Base-by-base conservation (phyloP, 2,888 invertebrate species). In the Venusia cambrica region DNA sequence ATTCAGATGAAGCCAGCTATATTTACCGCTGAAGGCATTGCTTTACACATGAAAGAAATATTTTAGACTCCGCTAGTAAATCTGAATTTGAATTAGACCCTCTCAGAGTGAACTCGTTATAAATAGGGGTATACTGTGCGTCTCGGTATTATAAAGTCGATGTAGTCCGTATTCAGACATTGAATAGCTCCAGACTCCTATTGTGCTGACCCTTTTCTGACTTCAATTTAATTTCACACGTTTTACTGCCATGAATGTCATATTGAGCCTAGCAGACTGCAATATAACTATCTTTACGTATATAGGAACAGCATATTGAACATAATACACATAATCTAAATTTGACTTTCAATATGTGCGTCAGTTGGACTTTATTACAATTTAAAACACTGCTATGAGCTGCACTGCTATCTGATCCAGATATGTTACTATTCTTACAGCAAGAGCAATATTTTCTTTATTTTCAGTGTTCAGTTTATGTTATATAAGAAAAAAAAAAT, bases 161-260 rank as follows among this genome's bases (percentile, higher is more conserved):
- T 65, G 69, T 69, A 70, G 65, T 59, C 56, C 53, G 60, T 57
- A 73, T 73, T 72, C 75, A 73, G 55, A 51, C 54, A 57, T 57
- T 57, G 59, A 60, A 53, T 52, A 51, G 59, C 59, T 57, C 62
- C 57, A 59, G 64, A 56, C 52, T 49, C 49, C 65, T 50, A 74
- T 81, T 79, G 78, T 78, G 62, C 48, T 55, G 50, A 59, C 61
- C 69, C 73, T 74, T 72, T 73, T 67, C 64, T 53, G 62, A 64
- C 62, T 73, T 73, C 67, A 72, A 78, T 77, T 71, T 71, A 71
- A 73, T 76, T 72, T 73, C 63, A 72, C 62, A 58, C 68, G 59
- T 69, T 70, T 71, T 61, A 57, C 57, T 66, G 61, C 61, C 26
- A 40, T 37, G 59, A 58, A 52, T 54, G 48, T 59, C 54, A 60